Base-by-base conservation (phyloP, 2,113 vertebrate genomes). In the Meriones unguiculatus region DNA sequence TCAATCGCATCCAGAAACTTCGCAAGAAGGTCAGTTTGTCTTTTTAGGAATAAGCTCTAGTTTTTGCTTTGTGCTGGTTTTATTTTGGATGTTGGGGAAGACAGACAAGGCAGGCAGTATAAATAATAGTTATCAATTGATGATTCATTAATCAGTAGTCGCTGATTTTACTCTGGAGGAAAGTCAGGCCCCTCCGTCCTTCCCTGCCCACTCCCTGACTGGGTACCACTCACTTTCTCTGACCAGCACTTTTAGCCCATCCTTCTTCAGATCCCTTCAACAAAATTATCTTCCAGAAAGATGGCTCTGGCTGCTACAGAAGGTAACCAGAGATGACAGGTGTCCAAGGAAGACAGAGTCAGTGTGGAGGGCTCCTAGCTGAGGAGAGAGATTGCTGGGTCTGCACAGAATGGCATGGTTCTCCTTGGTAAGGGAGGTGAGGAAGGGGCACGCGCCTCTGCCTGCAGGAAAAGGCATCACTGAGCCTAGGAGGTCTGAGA, bases 1-100 rank as follows among this genome's bases (percentile, higher is more conserved):
- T 99, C 97, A 99, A 99, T 98, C 99, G 99, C 96, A 99, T 99
- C 97, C 99, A 99, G 98, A 99, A 99, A 97, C 99, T 99, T 90
- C 99, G 99, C 67, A 99, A 99, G 98, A 99, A 99, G 99, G 99
- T 99, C 76, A 93, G 95, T 89, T 86, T 86, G 89, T 95, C 13
- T 78, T 30, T 28, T 95, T 30, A 91, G 87, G 73, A 82, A 50
- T 2, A 78, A 78, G 54, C 76, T n/a, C 18, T 59, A 70, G 7
- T 50, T 97, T 73, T 5, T 10, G 9, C 7, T 28, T 72, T 59
- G 24, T 84, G 4, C 78, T 91, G 30, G 59, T 38, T 84, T 92
- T 28, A 9, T 90, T 85, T 82, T 72, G 9, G 6, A 70, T 93
- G 4, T 78, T 76, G 4, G 32, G 20, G 35, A 91, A 18, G 35